Evolutionary conservation across 92 coral and sea anemone species (phyloP).

Genomic region (Porites evermanni): DNA sequence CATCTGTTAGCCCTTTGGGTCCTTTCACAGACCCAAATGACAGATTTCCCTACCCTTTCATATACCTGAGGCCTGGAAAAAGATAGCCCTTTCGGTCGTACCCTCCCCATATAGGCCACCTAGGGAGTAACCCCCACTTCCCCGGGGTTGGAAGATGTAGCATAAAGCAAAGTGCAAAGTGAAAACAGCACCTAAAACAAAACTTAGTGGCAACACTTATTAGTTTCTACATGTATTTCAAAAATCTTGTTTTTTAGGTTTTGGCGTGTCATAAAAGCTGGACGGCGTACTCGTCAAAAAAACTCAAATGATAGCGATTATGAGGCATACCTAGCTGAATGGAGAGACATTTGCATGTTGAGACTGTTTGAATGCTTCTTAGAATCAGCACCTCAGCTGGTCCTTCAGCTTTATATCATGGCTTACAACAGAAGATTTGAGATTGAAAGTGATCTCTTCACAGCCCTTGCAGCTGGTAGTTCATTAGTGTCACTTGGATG

Average conservation of each 20-base stretch:
- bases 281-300: slow-evolving; percentile 79
- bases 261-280: slow-evolving; percentile 79
- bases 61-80: too few relatives aligned
- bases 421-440: slow-evolving; percentile 86
- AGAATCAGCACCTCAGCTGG: slow-evolving; percentile 98
- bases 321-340: slow-evolving; percentile 79
- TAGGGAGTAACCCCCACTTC: too few relatives aligned
- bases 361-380: slow-evolving; percentile 93
- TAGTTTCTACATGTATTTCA: too few relatives aligned
- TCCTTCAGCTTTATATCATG: slow-evolving; percentile 90
- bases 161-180: too few relatives aligned
- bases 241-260: slow-evolving; percentile 24
- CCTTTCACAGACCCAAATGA: too few relatives aligned
- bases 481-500: slow-evolving; percentile 89
- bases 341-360: slow-evolving; percentile 96
- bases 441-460: slow-evolving; percentile 77
- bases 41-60: too few relatives aligned
- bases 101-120: too few relatives aligned
- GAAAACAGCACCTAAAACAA: too few relatives aligned
- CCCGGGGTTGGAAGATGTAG: too few relatives aligned
- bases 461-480: slow-evolving; percentile 85
- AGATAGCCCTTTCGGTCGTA: too few relatives aligned
- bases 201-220: too few relatives aligned
- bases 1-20: too few relatives aligned
- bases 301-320: slow-evolving; percentile 62